These are phyloP conservation scores for Phylloscopus trochiloides DNA, from an alignment of 2,113 vertebrate species.

Conservation along the genomic window DNA sequence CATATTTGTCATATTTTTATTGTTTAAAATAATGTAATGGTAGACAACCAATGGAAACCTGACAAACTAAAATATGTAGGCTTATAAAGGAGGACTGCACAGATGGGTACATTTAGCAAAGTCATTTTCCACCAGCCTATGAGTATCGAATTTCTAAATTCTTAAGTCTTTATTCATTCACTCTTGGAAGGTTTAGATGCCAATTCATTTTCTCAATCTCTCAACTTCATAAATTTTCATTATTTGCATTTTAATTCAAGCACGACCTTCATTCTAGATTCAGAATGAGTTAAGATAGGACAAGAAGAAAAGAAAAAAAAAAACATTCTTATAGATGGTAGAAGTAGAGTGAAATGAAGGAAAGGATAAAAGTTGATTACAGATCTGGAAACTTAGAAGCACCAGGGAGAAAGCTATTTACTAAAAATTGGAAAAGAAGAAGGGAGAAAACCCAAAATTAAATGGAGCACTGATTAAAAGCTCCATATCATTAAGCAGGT, in stretches of 20 bases:
- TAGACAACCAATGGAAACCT: neutral
- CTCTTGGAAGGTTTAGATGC: neutral
- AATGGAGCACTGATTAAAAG: neutral
- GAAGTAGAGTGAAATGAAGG: neutral
- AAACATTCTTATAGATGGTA: neutral
- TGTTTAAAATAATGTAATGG: neutral
- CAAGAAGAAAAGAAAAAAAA: neutral
- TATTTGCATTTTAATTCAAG: slow-evolving; percentile 27
- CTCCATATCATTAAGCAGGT: neutral
- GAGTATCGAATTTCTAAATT: neutral
- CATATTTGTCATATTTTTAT: neutral
- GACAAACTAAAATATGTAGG: neutral
- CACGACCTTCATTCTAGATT: neutral
- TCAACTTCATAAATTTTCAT: slow-evolving; percentile 14
- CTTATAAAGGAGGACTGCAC: neutral
- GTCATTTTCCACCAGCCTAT: neutral
- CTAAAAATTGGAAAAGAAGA: neutral
- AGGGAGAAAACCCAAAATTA: neutral
- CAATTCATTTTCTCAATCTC: slow-evolving; percentile 20
- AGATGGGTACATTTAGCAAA: neutral
- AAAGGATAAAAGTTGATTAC: neutral
- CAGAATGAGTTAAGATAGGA: neutral
- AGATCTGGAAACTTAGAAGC: neutral
- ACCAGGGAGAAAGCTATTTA: neutral
- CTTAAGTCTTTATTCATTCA: neutral